Evolutionary conservation across 2,797 vertebrate species (phyloP).

Genomic region (Ceryle rudis): DNA sequence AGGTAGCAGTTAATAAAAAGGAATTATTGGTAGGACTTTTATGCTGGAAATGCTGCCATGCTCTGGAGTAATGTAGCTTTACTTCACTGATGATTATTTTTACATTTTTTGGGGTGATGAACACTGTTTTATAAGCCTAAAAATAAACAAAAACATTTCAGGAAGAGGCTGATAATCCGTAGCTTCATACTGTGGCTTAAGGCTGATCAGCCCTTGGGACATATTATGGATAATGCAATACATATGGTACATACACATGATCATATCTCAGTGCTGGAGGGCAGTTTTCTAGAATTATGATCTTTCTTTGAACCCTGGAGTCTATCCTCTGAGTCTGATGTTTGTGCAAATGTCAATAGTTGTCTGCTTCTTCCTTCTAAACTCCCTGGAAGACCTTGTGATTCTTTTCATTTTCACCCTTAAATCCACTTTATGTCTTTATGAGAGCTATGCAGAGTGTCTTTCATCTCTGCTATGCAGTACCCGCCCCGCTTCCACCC

Average conservation of each 20-base stretch:
- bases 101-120: not conserved
- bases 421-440: not conserved
- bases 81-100: not conserved
- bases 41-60: slow-evolving; percentile 9
- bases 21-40: not conserved
- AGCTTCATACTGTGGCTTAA: not conserved
- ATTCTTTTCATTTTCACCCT: not conserved
- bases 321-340: not conserved
- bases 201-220: not conserved
- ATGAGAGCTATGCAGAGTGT: not conserved
- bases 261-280: not conserved
- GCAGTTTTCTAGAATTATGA: not conserved
- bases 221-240: not conserved
- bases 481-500: not conserved
- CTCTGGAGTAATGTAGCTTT: not conserved
- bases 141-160: not conserved
- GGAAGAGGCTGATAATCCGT: not conserved
- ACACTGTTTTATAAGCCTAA: not conserved
- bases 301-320: not conserved
- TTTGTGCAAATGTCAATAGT: not conserved
- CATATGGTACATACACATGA: not conserved
- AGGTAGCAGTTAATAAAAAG: not conserved
- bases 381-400: not conserved
- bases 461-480: not conserved
- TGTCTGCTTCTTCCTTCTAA: not conserved